These are phyloP conservation scores for Chironomus tentans DNA, from an alignment of 2,888 invertebrate genomes.

Conservation along the genomic window DNA sequence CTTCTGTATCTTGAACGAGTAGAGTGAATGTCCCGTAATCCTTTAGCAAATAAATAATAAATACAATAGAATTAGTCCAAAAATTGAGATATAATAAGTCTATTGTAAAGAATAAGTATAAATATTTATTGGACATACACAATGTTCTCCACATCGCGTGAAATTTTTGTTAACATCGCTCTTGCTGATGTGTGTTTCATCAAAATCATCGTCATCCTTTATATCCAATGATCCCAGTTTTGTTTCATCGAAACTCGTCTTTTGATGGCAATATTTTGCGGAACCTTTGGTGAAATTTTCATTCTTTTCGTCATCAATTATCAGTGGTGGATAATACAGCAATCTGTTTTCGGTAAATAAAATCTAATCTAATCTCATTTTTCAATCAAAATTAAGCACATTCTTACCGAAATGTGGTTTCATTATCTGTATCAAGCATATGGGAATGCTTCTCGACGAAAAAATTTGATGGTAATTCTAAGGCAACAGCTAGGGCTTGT, in stretches of 20 bases:
- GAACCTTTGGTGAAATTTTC: slow-evolving; percentile 40
- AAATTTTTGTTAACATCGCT: slow-evolving; percentile 34
- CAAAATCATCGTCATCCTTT: slow-evolving; percentile 32
- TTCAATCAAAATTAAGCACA: not conserved
- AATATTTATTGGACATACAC: slow-evolving; percentile 34
- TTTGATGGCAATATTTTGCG: slow-evolving; percentile 42
- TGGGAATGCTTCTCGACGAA: slow-evolving; percentile 57
- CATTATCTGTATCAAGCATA: slow-evolving; percentile 55
- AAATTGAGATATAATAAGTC: not conserved
- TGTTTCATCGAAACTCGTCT: slow-evolving; percentile 33
- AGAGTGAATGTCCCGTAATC: slow-evolving; percentile 70
- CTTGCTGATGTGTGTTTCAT: slow-evolving; percentile 29
- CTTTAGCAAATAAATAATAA: not conserved
- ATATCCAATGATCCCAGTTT: slow-evolving; percentile 30
- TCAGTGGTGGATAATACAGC: slow-evolving; percentile 62
- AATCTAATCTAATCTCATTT: not conserved
- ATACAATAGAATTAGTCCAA: not conserved
- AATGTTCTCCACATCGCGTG: slow-evolving; percentile 59
- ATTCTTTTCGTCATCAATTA: slow-evolving; percentile 50
- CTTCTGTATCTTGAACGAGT: slow-evolving; percentile 63
- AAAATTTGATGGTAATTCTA: slow-evolving; percentile 53
- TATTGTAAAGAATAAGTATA: not conserved
- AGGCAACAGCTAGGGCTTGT: slow-evolving; percentile 52
- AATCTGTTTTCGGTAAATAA: slow-evolving; percentile 33
- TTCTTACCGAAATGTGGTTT: slow-evolving; percentile 52